Evolutionary conservation across 2,888 invertebrate species (phyloP), one percentile per base, ranked within the genome.

Genomic region (Temnothorax ravouxi): DNA sequence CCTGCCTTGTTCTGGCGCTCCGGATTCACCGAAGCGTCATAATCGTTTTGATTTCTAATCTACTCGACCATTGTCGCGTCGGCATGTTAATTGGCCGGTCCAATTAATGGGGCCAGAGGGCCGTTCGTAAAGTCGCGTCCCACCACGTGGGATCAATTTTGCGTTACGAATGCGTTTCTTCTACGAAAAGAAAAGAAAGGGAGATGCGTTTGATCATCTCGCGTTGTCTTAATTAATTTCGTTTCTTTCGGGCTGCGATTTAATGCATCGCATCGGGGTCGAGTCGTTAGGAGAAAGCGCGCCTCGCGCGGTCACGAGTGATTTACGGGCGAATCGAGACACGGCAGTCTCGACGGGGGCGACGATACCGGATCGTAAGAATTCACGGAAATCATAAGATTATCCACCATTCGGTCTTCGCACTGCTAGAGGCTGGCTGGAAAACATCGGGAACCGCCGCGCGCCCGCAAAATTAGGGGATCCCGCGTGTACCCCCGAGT

Each of bases 21-120:
- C 87, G 89, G 9, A 91, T 89, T 88, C 92, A 90, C 84, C 90
- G 88, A 84, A 89, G 91, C 92, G 91, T 90, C 93, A 91, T 92
- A 92, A 92, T 94, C 92, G 91, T 91, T 92, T 91, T 92, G 93
- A 94, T 94, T 94, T 91, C 91, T 92, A 94, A 94, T 93, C 93
- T 93, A 93, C 92, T 91, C 91, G 91, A 91, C 91, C 92, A 94
- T 93, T 93, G 93, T 92, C 91, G 76, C 77, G 69, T 79, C 76
- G 88, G 86, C 90, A 88, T 92, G 91, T 92, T 94, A 93, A 94
- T 94, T 93, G 93, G 92, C 86, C 87, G 83, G 87, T 71, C 90
- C 91, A 92, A 93, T 91, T 93, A 91, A 91, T 61, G 74, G 62
- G 6, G 25, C 44, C 15, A n/a, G 59, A 50, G 21, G 25, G 2